Evolutionary conservation across 2,113 vertebrate genomes (phyloP).

Genomic region (Periophthalmus modestus): DNA sequence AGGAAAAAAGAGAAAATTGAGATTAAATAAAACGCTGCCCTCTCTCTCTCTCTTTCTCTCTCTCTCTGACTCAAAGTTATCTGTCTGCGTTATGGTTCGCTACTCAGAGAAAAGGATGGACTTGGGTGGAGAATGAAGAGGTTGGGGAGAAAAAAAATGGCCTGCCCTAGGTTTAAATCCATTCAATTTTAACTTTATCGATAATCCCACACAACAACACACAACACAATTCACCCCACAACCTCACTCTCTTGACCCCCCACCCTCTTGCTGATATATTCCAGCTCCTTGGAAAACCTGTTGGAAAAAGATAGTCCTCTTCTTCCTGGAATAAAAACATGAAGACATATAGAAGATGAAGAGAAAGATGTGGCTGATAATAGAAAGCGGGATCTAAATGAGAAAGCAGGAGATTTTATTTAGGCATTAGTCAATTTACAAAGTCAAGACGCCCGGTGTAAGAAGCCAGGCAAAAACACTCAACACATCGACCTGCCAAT

Average conservation of each 20-base stretch:
- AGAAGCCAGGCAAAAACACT: constrained; percentile 60
- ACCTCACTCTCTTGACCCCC: constrained; percentile 62
- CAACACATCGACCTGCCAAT: constrained; percentile 74
- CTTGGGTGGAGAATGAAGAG: constrained; percentile 77
- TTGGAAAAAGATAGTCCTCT: constrained; percentile 55
- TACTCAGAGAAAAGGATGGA: constrained; percentile 76
- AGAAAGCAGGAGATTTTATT: constrained; percentile 40
- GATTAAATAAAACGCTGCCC: constrained; percentile 88
- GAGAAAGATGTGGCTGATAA: constrained; percentile 39
- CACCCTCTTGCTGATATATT: constrained; percentile 20
- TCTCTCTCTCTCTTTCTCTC: constrained; percentile 61
- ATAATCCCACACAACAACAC: constrained; percentile 50
- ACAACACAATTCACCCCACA: constrained; percentile 60
- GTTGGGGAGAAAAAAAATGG: constrained; percentile 60
- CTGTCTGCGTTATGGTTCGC: constrained; percentile 72
- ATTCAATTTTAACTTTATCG: constrained; percentile 66
- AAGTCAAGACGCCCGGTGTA: constrained; percentile 49
- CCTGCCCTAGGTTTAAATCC: constrained; percentile 69
- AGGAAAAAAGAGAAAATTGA: constrained; percentile 90
- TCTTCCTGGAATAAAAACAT: constrained; percentile 68
- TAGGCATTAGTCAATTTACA: constrained; percentile 62
- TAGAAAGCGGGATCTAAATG: constrained; percentile 42
- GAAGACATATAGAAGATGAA: constrained; percentile 28
- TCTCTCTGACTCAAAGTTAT: constrained; percentile 66
- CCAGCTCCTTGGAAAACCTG: constrained; percentile 52